Evolutionary conservation across 1,140 invertebrate genomes (phyloP).

Genomic region (Potamilus streckersoni): DNA sequence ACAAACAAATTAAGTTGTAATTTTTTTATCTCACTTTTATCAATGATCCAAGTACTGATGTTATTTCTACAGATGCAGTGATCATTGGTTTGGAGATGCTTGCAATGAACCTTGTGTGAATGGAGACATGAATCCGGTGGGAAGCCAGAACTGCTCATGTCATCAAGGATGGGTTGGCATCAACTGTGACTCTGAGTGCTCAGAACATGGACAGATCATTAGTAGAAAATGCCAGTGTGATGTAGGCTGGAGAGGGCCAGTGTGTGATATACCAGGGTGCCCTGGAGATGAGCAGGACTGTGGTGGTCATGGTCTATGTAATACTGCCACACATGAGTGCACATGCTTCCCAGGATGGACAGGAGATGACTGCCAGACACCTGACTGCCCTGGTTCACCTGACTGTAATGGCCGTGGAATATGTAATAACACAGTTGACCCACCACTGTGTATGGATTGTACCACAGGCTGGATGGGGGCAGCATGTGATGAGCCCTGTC

Average conservation of each 20-base stretch:
- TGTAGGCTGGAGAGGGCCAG: constrained; percentile 46
- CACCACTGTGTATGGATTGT: constrained; percentile 39
- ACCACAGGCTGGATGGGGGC: constrained; percentile 41
- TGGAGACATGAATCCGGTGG: constrained; percentile 42
- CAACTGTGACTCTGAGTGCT: constrained; percentile 54
- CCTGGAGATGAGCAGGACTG: constrained; percentile 48
- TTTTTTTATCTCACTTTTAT: too few relatives aligned
- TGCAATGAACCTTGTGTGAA: constrained; percentile 49
- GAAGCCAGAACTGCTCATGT: constrained; percentile 49
- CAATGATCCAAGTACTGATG: neutral
- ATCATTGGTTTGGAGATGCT: constrained; percentile 39
- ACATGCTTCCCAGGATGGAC: constrained; percentile 54
- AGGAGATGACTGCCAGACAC: constrained; percentile 38
- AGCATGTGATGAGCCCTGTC: constrained; percentile 41
- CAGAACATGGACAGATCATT: constrained; percentile 45
- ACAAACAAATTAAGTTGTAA: too few relatives aligned
- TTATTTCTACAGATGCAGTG: constrained; percentile 22
- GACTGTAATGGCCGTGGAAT: constrained; percentile 41
- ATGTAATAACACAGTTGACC: constrained; percentile 34
- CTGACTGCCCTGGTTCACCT: constrained; percentile 46
- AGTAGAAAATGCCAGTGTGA: constrained; percentile 46
- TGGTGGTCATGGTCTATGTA: constrained; percentile 52
- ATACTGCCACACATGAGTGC: constrained; percentile 46
- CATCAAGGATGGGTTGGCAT: constrained; percentile 51
- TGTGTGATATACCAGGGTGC: constrained; percentile 55